phyloP scores from a whole-genome alignment of 2,888 invertebrate species.

The Phytoseiulus persimilis region DNA sequence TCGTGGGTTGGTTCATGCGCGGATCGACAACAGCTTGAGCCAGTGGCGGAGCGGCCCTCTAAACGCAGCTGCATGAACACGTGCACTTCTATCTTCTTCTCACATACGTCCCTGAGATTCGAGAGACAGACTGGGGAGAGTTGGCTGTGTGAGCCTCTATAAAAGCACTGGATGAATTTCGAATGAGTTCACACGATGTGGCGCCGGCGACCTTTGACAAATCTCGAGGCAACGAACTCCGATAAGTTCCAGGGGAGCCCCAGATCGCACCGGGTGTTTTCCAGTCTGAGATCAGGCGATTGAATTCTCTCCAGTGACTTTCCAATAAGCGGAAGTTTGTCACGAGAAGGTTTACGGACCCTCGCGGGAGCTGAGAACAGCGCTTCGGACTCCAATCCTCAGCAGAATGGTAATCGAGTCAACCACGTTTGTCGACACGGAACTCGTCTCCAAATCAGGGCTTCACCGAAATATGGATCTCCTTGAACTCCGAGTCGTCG shows the following conservation, averaged over 20 bases:
- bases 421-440: no score
- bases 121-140: neutral
- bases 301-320: neutral
- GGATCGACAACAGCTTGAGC: neutral
- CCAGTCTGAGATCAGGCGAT: neutral
- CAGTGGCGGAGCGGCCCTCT: neutral
- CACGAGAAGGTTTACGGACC: no score
- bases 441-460: no score
- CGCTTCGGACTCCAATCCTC: no score
- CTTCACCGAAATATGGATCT: no score
- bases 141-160: neutral
- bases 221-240: neutral
- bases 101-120: neutral
- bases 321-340: no score
- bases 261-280: neutral
- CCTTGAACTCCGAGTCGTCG: no score
- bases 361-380: no score
- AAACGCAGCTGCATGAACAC: slow-evolving; percentile 33
- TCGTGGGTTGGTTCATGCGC: neutral
- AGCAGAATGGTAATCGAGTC: no score
- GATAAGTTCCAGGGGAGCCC: neutral
- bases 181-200: neutral
- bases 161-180: slow-evolving; percentile 5
- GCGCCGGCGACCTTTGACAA: neutral
- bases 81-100: slow-evolving; percentile 25